These are phyloP conservation scores for Pegea sp. DNA, from an alignment of 23 tunicate species.

Conservation along the genomic window DNA sequence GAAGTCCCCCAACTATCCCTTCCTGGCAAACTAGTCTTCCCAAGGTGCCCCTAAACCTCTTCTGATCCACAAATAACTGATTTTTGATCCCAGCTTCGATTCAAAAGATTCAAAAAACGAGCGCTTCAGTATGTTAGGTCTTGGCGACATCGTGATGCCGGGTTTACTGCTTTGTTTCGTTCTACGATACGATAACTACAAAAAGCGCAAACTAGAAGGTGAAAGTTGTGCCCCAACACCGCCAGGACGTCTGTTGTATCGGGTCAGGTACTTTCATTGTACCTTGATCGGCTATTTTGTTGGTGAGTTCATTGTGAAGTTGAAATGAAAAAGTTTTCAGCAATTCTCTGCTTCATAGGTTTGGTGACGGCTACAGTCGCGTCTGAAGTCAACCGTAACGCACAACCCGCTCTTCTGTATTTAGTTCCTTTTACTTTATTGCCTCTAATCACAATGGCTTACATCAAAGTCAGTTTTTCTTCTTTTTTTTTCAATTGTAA, in stretches of 20 bases:
- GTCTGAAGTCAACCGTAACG: constrained; percentile 68
- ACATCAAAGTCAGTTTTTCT: constrained; percentile 39
- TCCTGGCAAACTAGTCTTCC: constrained; percentile 87
- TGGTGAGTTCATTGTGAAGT: constrained; percentile 35
- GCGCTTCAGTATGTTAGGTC: constrained; percentile 74
- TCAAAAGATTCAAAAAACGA: too few relatives aligned
- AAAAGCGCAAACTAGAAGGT: constrained; percentile 65
- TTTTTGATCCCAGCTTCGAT: constrained; percentile 21
- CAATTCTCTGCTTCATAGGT: constrained; percentile 16
- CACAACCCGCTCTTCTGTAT: constrained; percentile 81
- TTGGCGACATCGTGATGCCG: constrained; percentile 96
- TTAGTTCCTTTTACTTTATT: constrained; percentile 82
- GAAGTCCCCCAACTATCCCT: constrained; percentile 82
- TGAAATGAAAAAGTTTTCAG: too few relatives aligned
- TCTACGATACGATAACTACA: constrained; percentile 80
- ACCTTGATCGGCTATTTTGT: constrained; percentile 83
- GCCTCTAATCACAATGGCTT: constrained; percentile 89
- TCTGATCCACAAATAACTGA: too few relatives aligned
- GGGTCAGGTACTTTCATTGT: constrained; percentile 89
- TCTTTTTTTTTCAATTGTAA: not conserved
- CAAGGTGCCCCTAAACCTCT: too few relatives aligned
- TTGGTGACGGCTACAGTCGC: constrained; percentile 83
- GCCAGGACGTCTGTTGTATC: constrained; percentile 50
- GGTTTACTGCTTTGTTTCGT: constrained; percentile 84
- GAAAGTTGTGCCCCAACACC: constrained; percentile 55